A percentile compares a stretch with the other conserved stretches of the same genome.
These are phyloP conservation scores for Sericinus montela DNA, from an alignment of 2,888 invertebrate genomes.

Conservation along the genomic window DNA sequence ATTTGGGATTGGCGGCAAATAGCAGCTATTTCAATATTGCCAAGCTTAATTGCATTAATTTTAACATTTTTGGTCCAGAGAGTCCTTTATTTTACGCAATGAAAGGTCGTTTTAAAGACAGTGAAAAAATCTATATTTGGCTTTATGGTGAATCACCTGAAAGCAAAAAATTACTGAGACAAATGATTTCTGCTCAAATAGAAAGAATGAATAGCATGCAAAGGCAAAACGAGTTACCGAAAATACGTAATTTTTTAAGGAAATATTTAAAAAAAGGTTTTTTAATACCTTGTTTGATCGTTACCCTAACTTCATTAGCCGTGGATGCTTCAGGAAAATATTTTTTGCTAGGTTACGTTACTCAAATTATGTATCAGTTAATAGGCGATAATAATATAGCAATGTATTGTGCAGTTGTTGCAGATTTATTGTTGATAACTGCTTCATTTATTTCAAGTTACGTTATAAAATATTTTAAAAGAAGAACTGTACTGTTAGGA, in stretches of 20 bases:
- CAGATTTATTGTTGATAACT: slow-evolving; percentile 32
- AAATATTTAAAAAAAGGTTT: slow-evolving; percentile 33
- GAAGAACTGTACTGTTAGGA: no score
- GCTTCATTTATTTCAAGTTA: slow-evolving; percentile 32
- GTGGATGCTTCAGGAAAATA: no score
- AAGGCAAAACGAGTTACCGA: neutral
- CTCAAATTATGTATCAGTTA: slow-evolving; percentile 38
- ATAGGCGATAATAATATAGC: slow-evolving; percentile 32
- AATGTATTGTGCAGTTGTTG: slow-evolving; percentile 34
- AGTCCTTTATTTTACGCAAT: slow-evolving; percentile 42
- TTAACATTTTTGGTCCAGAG: slow-evolving; percentile 38
- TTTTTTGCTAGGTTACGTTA: no score
- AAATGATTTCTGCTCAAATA: slow-evolving; percentile 26
- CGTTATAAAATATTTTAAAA: slow-evolving; percentile 30
- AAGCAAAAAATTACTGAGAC: slow-evolving; percentile 27
- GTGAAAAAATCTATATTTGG: slow-evolving; percentile 36
- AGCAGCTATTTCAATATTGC: slow-evolving; percentile 25
- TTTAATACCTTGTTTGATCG: slow-evolving; percentile 33
- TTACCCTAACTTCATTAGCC: slow-evolving; percentile 29
- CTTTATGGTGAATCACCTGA: slow-evolving; percentile 33
- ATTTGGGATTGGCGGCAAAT: slow-evolving; percentile 40
- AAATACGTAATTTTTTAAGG: slow-evolving; percentile 18
- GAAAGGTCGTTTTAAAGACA: slow-evolving; percentile 38
- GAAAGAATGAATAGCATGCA: slow-evolving; percentile 15
- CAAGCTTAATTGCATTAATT: slow-evolving; percentile 24